Evolutionary conservation across 2,888 invertebrate genomes (phyloP), one percentile per base, ranked within the genome.

Genomic region (Agrilus biguttatus): DNA sequence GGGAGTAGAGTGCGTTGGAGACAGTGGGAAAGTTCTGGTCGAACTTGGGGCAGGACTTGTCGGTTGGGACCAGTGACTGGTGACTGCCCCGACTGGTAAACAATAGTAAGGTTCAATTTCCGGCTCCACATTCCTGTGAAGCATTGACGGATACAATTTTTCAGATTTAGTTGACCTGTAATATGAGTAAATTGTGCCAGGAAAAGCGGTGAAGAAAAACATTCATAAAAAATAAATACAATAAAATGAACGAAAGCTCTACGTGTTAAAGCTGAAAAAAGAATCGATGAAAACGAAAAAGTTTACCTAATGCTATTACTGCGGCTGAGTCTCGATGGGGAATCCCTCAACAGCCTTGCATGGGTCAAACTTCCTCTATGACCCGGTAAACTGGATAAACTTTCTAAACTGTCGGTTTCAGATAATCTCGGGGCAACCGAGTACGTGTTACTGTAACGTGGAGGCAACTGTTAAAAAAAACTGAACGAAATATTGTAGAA

Each of bases 131-230:
- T 82, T 84, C 48, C 84, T 72, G 55, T 82, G 87, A 56, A 90
- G 68, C 89, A 90, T 89, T 47, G 89, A 89, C 33, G 90, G 90
- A 65, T 92, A 92, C 63, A 91, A 73, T 69, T 92, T 91, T 66
- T 93, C 92, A 8, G 92, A 93, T 69, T 92, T 92, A 14, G 92
- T 92, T 36, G 93, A 93, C 68, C 89, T 89, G 77, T 38, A 64
- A 64, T 53, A 55, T 35, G 21, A 17, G 21, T 14, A 41, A 40
- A n/a, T 21, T 5, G 34, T 37, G 12, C 37, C 53, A 41, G 40
- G 45, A 32, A 41, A 40, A 48, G 39, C 14, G 17, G 23, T 41
- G 33, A 23, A 3, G n/a, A n/a, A n/a, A n/a, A n/a, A n/a, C n/a
- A n/a, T n/a, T n/a, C n/a, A n/a, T n/a, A n/a, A 6, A 23, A 23